A percentile compares a stretch with the other conserved stretches of the same genome.
Evolutionary conservation across 2,113 vertebrate genomes (phyloP).

Genomic region (Hystrix brachyura): DNA sequence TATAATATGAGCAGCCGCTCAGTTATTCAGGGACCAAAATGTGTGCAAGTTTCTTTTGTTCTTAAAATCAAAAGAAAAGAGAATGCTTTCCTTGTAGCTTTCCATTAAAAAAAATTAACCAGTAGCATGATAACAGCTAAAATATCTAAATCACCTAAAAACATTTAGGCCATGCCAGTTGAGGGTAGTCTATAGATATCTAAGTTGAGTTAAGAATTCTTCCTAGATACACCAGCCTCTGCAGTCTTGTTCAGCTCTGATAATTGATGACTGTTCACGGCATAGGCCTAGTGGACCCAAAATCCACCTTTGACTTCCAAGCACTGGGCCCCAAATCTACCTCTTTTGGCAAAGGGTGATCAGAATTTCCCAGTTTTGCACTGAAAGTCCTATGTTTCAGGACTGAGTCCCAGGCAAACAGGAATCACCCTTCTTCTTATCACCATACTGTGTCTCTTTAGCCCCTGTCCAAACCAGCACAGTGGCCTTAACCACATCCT

Average conservation of each 20-base stretch:
- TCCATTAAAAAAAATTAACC: constrained; percentile 25
- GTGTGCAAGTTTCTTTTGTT: not conserved
- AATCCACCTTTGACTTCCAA: constrained; percentile 6
- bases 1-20: constrained; percentile 47
- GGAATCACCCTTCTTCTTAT: not conserved
- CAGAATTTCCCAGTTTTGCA: not conserved
- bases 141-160: not conserved
- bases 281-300: not conserved
- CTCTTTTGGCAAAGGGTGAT: not conserved
- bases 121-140: not conserved
- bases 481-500: not conserved
- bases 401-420: not conserved
- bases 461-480: not conserved
- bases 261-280: not conserved
- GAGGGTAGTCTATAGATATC: not conserved
- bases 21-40: not conserved
- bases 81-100: not conserved
- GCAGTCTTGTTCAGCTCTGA: not conserved
- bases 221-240: not conserved
- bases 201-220: constrained; percentile 15
- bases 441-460: not conserved
- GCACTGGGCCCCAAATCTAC: not conserved
- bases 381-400: not conserved
- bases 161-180: not conserved
- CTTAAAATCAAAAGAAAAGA: constrained; percentile 50